Evolutionary conservation across 2,113 vertebrate species (phyloP), one percentile per base, ranked within the genome.

Genomic region (Callithrix jacchus): DNA sequence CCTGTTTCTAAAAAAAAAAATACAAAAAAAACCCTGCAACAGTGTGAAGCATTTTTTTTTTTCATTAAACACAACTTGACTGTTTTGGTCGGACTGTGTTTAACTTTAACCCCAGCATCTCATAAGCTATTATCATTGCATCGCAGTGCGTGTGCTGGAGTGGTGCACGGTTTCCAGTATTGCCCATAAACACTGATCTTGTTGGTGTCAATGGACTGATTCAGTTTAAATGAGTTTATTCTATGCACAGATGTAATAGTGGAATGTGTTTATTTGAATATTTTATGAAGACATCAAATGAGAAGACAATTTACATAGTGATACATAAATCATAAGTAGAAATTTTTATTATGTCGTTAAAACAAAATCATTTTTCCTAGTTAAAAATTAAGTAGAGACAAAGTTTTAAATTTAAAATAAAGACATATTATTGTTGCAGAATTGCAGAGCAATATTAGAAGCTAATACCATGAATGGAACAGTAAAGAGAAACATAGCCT

Each of bases 261-360:
- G 37, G 7, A 77, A 64, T 73, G 6, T 73, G 12, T 80, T 87
- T 94, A 80, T 92, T 42, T 66, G 27, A 87, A 87, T 70, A 84
- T 70, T 84, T 92, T 73, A 84, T 92, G 89, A 80, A 89, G 79
- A 64, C 40, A 83, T 70, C 80, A 94, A 87, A 58, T 56, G 52
- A 89, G 49, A 94, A 73, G 45, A 83, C 13, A 40, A 52, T 89
- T 64, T 40, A 85, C 37, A 52, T 45, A 64, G 14, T 45, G 54
- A 73, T 71, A 30, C 61, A 20, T 85, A 84, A 47, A 17, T 81
- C 25, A 14, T 89, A 84, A 47, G 10, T 76, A 52, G 23, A 88
- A n/a, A 83, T 87, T 91, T 32, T 86, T 76, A 89, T 81, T 93
- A 61, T 56, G 86, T 93, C 61, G 20, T 73, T 89, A 80, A 23